A percentile compares a stretch with the other conserved stretches of the same genome.
phyloP scores from a whole-genome alignment of 1,140 invertebrate species.

The Lerema accius region DNA sequence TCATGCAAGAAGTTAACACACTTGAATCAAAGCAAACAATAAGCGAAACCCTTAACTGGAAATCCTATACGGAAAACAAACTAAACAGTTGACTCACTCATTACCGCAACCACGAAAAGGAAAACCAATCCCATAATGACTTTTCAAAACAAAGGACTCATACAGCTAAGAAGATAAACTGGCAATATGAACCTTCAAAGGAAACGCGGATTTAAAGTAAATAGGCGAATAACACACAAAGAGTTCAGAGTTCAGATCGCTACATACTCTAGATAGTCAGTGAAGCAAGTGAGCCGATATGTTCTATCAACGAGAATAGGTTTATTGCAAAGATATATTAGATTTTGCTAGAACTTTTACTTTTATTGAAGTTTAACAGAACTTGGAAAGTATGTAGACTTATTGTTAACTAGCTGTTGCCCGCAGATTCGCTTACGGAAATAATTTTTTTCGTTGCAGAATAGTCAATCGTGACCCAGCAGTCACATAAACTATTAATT shows the following conservation, averaged over 20 bases:
- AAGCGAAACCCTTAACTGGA: neutral
- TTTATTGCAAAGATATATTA: slow-evolving; percentile 10
- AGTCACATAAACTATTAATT: no score
- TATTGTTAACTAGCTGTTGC: no score
- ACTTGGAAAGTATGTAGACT: no score
- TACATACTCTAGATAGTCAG: slow-evolving; percentile 8
- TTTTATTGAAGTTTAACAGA: no score
- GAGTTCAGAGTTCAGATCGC: slow-evolving; percentile 8
- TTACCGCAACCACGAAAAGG: neutral
- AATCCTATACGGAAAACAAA: neutral
- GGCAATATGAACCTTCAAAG: slow-evolving; percentile 18
- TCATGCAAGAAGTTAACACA: no score
- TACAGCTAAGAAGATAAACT: slow-evolving; percentile 24
- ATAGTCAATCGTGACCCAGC: no score
- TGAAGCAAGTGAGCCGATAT: slow-evolving; percentile 8
- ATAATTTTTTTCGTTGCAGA: no score
- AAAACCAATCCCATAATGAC: slow-evolving; percentile 4
- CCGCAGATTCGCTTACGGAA: no score
- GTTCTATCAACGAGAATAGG: slow-evolving; percentile 9
- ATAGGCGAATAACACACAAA: slow-evolving; percentile 27
- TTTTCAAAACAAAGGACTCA: slow-evolving; percentile 6
- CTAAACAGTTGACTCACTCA: neutral
- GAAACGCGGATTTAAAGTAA: slow-evolving; percentile 19
- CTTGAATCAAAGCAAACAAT: neutral
- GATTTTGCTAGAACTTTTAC: no score